Percentiles rank a stretch among this genome's conserved stretches.
Conservation (phyloP, 2,113 vertebrate genomes). For the Vireo altiloquus region DNA sequence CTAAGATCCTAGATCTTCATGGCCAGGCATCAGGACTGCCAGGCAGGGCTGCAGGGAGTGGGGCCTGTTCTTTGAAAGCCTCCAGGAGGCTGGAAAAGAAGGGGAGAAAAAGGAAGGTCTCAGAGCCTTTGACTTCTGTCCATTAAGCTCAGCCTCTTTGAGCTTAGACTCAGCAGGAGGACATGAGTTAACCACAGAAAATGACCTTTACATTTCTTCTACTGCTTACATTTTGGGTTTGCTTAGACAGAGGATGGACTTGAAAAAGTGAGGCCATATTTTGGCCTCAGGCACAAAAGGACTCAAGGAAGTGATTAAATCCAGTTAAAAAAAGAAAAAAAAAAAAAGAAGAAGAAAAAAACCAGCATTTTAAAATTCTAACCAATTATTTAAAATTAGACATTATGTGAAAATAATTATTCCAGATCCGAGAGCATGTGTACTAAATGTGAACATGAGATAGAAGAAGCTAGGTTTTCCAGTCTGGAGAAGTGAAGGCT, state of each 20-base stretch:
- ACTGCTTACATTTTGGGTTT: not conserved
- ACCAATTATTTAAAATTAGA: not conserved
- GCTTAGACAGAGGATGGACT: not conserved
- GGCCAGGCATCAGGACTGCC: not conserved
- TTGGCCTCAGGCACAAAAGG: not conserved
- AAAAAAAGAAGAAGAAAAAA: no score
- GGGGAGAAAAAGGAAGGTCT: not conserved
- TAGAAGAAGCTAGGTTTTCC: not conserved
- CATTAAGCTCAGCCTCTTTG: not conserved
- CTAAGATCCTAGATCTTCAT: not conserved
- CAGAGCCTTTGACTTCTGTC: not conserved
- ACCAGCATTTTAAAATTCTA: not conserved
- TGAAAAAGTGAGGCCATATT: not conserved
- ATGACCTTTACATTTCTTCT: not conserved
- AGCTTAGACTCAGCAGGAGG: not conserved
- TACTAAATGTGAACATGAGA: not conserved
- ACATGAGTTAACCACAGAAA: not conserved
- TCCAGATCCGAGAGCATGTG: not conserved
- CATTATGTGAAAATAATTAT: not conserved
- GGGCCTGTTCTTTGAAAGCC: not conserved
- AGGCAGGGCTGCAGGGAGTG: not conserved
- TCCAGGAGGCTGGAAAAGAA: not conserved
- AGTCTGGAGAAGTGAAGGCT: not conserved
- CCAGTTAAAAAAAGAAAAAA: not conserved
- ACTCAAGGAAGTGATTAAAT: not conserved